These are phyloP conservation scores for Hipparchia sbordonii DNA, from an alignment of 2,888 invertebrate genomes.

Conservation along the genomic window DNA sequence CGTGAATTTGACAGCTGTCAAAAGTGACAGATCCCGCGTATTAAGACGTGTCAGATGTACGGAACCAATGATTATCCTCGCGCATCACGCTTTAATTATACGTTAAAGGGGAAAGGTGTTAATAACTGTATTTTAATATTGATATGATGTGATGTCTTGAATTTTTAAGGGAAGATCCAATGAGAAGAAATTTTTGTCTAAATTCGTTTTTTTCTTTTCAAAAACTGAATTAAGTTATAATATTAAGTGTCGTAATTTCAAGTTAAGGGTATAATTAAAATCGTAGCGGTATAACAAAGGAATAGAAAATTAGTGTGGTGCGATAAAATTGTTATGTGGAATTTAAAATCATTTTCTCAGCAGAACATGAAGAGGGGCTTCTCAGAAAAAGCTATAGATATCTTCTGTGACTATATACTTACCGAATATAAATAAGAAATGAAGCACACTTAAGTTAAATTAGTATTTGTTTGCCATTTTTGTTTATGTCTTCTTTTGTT, in stretches of 20 bases:
- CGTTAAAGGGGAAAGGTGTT: conserved; percentile 47
- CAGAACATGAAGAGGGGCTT: too few species aligned
- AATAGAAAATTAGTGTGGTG: not conserved
- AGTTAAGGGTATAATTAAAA: conserved; percentile 13
- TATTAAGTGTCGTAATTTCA: not conserved
- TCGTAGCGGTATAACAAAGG: not conserved
- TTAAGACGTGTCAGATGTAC: conserved; percentile 43
- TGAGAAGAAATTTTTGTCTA: conserved; percentile 2
- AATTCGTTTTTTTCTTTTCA: not conserved
- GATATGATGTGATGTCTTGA: conserved; percentile 17
- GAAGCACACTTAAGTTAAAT: too few species aligned
- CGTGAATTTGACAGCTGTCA: conserved; percentile 56
- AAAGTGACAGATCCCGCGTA: conserved; percentile 57
- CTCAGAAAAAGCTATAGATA: too few species aligned
- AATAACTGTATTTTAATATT: conserved; percentile 27
- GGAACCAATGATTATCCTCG: conserved; percentile 74
- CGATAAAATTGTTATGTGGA: not conserved
- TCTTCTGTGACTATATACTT: too few species aligned
- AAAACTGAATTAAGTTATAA: conserved; percentile 14
- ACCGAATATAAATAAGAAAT: too few species aligned
- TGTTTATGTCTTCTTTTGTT: too few species aligned
- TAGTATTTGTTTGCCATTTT: too few species aligned
- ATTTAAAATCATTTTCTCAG: too few species aligned
- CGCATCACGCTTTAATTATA: conserved; percentile 73
- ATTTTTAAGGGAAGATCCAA: not conserved